Evolutionary conservation across 1,140 invertebrate genomes (phyloP).

Genomic region (Zaprionus tsacasi): DNA sequence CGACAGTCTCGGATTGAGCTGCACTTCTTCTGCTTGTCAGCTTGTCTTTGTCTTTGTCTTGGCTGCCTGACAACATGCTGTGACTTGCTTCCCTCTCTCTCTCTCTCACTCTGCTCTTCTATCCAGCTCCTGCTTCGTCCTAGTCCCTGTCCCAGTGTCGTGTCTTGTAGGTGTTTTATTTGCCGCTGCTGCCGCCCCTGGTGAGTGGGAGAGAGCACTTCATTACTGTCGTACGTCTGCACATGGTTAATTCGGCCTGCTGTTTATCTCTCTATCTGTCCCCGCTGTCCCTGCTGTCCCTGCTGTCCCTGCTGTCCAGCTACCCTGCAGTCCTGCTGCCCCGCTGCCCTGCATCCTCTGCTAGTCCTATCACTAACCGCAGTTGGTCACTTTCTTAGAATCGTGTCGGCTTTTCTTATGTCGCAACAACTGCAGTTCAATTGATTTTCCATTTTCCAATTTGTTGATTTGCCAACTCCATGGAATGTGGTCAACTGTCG

Average conservation of each 20-base stretch:
- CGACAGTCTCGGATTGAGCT: slow-evolving; percentile 7
- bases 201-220: slow-evolving; percentile 56
- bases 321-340: slow-evolving; percentile 6
- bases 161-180: slow-evolving; percentile 51
- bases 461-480: slow-evolving; percentile 8
- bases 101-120: neutral
- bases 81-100: slow-evolving; percentile 16
- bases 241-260: slow-evolving; percentile 28
- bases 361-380: slow-evolving; percentile 64
- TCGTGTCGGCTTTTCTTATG: slow-evolving; percentile 53
- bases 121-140: neutral
- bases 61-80: slow-evolving; percentile 52
- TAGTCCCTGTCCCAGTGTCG: slow-evolving; percentile 8
- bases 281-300: neutral
- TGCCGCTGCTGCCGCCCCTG: slow-evolving; percentile 17
- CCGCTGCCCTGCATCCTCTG: neutral
- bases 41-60: slow-evolving; percentile 24
- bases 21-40: slow-evolving; percentile 38
- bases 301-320: neutral
- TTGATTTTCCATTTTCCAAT: slow-evolving; percentile 37
- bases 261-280: slow-evolving; percentile 23
- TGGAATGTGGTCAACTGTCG: slow-evolving; percentile 15
- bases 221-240: slow-evolving; percentile 62
- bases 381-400: slow-evolving; percentile 77
- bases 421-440: slow-evolving; percentile 41